phyloP scores from a whole-genome alignment of 2,113 vertebrate genomes.

The Ophthalmolycus amberensis region DNA sequence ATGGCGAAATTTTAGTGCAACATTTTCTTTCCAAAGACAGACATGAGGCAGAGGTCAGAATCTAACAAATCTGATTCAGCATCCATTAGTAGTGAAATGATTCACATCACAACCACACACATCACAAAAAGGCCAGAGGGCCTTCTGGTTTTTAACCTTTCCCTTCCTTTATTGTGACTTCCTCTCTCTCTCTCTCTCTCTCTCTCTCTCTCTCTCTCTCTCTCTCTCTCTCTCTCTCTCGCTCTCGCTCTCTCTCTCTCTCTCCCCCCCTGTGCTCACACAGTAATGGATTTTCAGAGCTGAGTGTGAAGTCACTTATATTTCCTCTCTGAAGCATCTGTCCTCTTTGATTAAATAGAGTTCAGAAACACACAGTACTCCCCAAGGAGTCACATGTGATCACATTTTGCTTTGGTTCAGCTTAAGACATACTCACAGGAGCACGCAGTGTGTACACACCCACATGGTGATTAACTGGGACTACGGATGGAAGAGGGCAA shows the following conservation, averaged over 20 bases:
- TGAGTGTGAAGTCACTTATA: conserved; percentile 10
- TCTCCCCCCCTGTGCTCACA: not conserved
- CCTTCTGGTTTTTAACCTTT: not conserved
- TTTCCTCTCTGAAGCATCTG: not conserved
- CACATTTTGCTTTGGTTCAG: not conserved
- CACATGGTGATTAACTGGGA: not conserved
- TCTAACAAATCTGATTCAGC: not conserved
- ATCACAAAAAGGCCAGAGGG: not conserved
- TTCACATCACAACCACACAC: not conserved
- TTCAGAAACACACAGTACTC: not conserved
- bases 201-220: not conserved
- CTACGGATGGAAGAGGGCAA: not conserved
- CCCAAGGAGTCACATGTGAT: not conserved
- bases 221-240: not conserved
- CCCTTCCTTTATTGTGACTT: not conserved
- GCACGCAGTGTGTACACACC: not conserved
- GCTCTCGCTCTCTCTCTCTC: not conserved
- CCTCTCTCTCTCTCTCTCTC: not conserved
- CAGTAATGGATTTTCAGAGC: not conserved
- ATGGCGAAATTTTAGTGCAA: not conserved
- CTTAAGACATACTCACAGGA: not conserved
- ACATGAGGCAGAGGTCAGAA: not conserved
- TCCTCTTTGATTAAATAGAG: not conserved
- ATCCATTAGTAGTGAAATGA: not conserved
- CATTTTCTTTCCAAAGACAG: not conserved